A percentile compares a stretch with the other conserved stretches of the same genome.
These are phyloP conservation scores for Etheostoma cragini DNA, from an alignment of 2,113 vertebrate species.

Conservation along the genomic window DNA sequence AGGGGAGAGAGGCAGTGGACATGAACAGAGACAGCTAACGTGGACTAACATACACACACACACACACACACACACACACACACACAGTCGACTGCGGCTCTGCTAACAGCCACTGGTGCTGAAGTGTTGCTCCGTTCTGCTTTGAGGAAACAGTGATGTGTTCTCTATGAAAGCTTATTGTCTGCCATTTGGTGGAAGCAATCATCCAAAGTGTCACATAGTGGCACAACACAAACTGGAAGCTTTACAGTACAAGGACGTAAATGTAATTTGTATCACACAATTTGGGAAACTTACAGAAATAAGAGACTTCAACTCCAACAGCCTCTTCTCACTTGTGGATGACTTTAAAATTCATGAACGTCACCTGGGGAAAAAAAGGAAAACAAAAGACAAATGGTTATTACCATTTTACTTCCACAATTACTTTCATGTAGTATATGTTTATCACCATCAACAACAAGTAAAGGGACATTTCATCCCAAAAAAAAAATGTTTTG, in stretches of 20 bases:
- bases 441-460: not conserved
- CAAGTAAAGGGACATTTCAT: not conserved
- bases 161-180: conserved; percentile 16
- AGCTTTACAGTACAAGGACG: not conserved
- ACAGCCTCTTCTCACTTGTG: conserved; percentile 74
- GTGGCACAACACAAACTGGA: not conserved
- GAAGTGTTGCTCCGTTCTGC: not conserved
- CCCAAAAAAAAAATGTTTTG: not conserved
- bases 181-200: conserved; percentile 16
- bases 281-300: conserved; percentile 56
- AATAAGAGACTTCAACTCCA: conserved; percentile 69
- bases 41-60: conserved; percentile 17
- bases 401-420: not conserved
- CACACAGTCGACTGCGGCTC: not conserved
- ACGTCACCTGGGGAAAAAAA: conserved; percentile 64
- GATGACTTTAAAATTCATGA: conserved; percentile 70
- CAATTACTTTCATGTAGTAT: too few species aligned
- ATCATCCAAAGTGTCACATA: conserved; percentile 18
- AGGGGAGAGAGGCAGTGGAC: conserved; percentile 34
- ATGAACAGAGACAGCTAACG: conserved; percentile 41
- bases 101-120: conserved; percentile 10
- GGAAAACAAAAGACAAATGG: not conserved
- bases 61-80: conserved; percentile 9
- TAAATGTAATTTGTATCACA: not conserved
- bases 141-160: conserved; percentile 9